phyloP scores from a whole-genome alignment of 2,797 vertebrate genomes.

The Cynopterus sphinx region DNA sequence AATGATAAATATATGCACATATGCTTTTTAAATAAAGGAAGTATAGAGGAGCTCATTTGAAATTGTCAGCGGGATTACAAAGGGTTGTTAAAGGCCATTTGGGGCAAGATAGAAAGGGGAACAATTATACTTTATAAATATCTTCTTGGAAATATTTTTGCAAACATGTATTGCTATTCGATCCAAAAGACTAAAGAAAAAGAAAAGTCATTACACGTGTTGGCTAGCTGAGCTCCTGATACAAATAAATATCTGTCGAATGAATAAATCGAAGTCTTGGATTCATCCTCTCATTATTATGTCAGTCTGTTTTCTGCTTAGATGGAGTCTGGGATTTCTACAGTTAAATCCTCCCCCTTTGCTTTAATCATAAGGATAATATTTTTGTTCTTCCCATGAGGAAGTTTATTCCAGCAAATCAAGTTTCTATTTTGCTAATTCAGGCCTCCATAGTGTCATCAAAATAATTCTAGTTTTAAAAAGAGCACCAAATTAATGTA shows the following conservation, averaged over 20 bases:
- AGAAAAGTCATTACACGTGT: background rate
- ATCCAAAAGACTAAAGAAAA: constrained; percentile 31
- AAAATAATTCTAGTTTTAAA: constrained; percentile 22
- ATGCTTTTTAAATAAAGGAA: constrained; percentile 20
- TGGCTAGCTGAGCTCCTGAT: background rate
- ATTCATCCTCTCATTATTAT: background rate
- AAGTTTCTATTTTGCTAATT: constrained; percentile 10
- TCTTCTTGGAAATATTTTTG: constrained; percentile 28
- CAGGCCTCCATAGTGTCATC: background rate
- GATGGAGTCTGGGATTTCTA: background rate
- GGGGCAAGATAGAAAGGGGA: background rate
- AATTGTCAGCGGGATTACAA: constrained; percentile 5
- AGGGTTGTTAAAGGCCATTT: background rate
- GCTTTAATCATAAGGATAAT: background rate
- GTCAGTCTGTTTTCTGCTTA: background rate
- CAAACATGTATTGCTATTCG: background rate
- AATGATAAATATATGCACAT: background rate
- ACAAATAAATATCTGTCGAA: background rate
- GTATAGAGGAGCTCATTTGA: background rate
- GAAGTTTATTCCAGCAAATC: background rate
- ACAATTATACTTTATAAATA: background rate
- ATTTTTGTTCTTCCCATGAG: background rate
- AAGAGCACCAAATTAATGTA: background rate
- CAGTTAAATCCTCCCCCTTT: background rate
- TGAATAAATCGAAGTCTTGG: background rate